These are phyloP conservation scores for Brachypteracias leptosomus DNA, from an alignment of 2,113 vertebrate species.

Conservation along the genomic window DNA sequence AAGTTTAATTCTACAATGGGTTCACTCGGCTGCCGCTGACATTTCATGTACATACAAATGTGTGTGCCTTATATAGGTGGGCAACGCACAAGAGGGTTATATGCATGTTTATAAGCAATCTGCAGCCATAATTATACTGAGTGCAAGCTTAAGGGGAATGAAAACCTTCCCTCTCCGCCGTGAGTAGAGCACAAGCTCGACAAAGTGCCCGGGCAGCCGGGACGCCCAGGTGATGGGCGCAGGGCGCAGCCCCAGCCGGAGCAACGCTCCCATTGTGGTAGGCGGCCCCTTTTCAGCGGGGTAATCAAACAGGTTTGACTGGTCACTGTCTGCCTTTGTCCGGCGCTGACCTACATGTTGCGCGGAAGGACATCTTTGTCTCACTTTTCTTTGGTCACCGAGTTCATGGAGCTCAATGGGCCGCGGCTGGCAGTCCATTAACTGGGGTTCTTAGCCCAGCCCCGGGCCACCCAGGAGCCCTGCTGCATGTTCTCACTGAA, in stretches of 20 bases:
- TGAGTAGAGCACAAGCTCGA: not conserved
- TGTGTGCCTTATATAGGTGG: rapidly evolving
- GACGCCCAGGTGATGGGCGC: not conserved
- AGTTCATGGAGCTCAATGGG: constrained; percentile 84
- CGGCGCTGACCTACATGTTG: constrained; percentile 69
- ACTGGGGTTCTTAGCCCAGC: constrained; percentile 70
- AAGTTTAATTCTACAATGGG: not conserved
- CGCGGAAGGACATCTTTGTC: constrained; percentile 80
- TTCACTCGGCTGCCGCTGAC: not conserved
- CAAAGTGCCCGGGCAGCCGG: rapidly evolving
- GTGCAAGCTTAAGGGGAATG: not conserved
- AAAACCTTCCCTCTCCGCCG: not conserved
- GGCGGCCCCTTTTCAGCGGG: constrained; percentile 26
- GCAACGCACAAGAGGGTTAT: not conserved
- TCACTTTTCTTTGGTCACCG: constrained; percentile 83
- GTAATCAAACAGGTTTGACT: constrained; percentile 65
- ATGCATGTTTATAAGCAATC: not conserved
- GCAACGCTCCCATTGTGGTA: not conserved
- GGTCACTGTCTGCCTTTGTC: constrained; percentile 75
- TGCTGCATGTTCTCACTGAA: constrained; percentile 74
- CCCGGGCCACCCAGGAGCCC: constrained; percentile 80
- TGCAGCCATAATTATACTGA: rapidly evolving
- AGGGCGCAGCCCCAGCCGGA: not conserved
- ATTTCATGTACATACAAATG: rapidly evolving
- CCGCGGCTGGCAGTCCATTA: constrained; percentile 79